phyloP scores from a whole-genome alignment of 2,113 vertebrate species.

The Syngnathoides biaculeatus region DNA sequence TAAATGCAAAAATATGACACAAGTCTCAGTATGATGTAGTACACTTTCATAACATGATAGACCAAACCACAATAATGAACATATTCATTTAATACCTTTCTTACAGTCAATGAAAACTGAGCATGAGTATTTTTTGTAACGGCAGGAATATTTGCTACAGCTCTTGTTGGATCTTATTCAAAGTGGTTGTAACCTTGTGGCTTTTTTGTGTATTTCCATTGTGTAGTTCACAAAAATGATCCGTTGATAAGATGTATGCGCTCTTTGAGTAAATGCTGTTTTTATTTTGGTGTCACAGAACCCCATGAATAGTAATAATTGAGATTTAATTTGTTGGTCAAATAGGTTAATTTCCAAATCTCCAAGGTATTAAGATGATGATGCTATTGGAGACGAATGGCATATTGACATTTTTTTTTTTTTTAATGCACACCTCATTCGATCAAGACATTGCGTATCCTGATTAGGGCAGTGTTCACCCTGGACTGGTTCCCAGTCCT shows the following conservation, averaged over 20 bases:
- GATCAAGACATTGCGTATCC: not conserved
- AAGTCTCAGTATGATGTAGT: not conserved
- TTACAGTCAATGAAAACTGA: not conserved
- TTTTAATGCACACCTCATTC: not conserved
- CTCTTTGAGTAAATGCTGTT: not conserved
- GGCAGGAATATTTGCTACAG: not conserved
- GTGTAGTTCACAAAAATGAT: constrained; percentile 1
- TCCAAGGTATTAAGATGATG: not conserved
- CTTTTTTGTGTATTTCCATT: not conserved
- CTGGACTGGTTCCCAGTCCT: not conserved
- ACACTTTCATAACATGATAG: not conserved
- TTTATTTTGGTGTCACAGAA: not conserved
- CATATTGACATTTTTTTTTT: not conserved
- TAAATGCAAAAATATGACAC: not conserved
- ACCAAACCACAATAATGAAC: not conserved
- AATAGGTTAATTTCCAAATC: not conserved
- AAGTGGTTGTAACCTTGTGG: not conserved
- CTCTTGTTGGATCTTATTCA: not conserved
- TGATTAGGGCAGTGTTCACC: not conserved
- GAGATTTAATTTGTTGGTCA: not conserved
- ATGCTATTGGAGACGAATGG: not conserved
- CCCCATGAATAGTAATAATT: not conserved
- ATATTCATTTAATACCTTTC: not conserved
- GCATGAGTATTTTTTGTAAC: not conserved
- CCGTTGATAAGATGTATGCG: not conserved